Evolutionary conservation across 2,113 vertebrate genomes (phyloP).

Genomic region (Chrysochloris asiatica): DNA sequence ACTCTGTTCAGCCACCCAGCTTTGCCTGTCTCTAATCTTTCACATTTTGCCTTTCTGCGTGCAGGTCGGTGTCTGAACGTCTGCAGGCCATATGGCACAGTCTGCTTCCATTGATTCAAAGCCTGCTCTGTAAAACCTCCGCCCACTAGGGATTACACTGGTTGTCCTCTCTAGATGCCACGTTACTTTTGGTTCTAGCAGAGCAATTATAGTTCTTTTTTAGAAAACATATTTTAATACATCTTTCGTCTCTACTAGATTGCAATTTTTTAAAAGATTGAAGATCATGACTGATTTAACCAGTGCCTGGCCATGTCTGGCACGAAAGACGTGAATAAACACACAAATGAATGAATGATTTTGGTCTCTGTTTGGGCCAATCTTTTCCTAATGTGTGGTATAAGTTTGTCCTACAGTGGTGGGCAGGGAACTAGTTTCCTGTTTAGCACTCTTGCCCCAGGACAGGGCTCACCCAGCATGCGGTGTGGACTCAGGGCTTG

Average conservation of each 20-base stretch:
- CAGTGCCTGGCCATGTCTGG: neutral
- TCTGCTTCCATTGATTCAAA: neutral
- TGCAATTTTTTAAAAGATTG: neutral
- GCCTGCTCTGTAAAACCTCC: neutral
- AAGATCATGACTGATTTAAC: neutral
- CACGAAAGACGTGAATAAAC: neutral
- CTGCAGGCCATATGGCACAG: neutral
- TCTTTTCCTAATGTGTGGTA: neutral
- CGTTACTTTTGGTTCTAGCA: neutral
- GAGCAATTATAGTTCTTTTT: neutral
- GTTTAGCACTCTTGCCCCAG: neutral
- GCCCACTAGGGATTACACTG: neutral
- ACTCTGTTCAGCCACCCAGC: neutral
- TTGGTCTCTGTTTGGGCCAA: neutral
- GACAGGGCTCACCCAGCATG: neutral
- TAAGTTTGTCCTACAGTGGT: neutral
- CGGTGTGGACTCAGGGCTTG: neutral
- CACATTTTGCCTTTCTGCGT: neutral
- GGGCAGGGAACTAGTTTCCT: too few species aligned
- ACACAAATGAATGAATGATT: neutral
- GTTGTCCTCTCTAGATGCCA: neutral
- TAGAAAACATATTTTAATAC: neutral
- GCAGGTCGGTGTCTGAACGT: neutral
- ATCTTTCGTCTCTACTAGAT: neutral
- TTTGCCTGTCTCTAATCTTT: neutral